phyloP scores from a whole-genome alignment of 2,888 invertebrate species.

The Drosophila dives region DNA sequence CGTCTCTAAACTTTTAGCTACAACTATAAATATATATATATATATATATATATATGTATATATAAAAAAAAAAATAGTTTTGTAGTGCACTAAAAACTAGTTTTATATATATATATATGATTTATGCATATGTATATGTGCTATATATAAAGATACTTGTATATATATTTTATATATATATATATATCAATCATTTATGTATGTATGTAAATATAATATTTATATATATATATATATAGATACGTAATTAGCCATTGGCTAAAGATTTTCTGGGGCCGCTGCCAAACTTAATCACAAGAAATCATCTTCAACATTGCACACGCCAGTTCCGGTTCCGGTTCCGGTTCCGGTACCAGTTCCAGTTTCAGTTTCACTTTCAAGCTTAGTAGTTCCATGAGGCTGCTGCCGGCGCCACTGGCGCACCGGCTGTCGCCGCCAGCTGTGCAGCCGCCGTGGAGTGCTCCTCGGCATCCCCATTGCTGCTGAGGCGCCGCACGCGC shows the following conservation, averaged over 20 bases:
- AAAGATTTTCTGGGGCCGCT: conserved; percentile 52
- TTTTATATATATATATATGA: conserved; percentile 24
- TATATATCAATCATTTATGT: conserved; percentile 19
- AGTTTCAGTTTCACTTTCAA: conserved; percentile 12
- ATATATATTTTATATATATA: not conserved
- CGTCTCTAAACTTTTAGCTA: conserved; percentile 73
- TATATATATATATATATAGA: conserved; percentile 24
- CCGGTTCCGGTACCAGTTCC: not conserved
- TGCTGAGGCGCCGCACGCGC: conserved; percentile 77
- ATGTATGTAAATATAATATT: conserved; percentile 25
- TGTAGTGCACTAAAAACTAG: conserved; percentile 22
- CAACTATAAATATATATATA: conserved; percentile 36
- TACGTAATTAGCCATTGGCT: conserved; percentile 38
- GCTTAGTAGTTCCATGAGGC: conserved; percentile 74
- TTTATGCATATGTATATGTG: conserved; percentile 27
- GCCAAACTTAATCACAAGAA: conserved; percentile 76
- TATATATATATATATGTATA: too few species aligned
- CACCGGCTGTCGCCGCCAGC: conserved; percentile 21
- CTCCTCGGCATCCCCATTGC: conserved; percentile 61
- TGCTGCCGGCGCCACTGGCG: conserved; percentile 35
- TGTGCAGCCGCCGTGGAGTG: conserved; percentile 42
- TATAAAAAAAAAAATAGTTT: conserved; percentile 54
- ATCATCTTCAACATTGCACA: conserved; percentile 66
- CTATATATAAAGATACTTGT: conserved; percentile 6
- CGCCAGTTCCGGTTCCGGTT: conserved; percentile 2